Conservation (phyloP, 2,888 invertebrate genomes). For the Cantharis rufa region DNA sequence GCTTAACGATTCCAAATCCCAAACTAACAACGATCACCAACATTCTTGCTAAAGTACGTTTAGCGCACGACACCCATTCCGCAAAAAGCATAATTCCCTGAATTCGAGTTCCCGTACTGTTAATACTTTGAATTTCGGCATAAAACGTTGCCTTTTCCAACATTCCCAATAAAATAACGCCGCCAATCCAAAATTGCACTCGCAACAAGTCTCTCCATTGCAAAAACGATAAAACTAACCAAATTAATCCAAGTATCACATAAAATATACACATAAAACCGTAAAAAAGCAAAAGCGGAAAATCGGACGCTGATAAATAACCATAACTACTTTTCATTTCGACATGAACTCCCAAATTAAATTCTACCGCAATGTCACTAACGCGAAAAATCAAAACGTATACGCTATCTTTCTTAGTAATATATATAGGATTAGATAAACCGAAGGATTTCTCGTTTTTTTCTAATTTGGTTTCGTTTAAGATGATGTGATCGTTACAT, state of each 20-base stretch:
- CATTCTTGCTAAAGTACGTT: slow-evolving; percentile 89
- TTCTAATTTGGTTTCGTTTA: slow-evolving; percentile 41
- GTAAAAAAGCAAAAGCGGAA: slow-evolving; percentile 88
- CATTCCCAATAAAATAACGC: slow-evolving; percentile 86
- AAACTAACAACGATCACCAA: slow-evolving; percentile 92
- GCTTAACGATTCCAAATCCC: slow-evolving; percentile 95
- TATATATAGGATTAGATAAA: slow-evolving; percentile 56
- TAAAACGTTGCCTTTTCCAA: slow-evolving; percentile 88
- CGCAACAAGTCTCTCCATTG: slow-evolving; percentile 90
- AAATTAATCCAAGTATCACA: slow-evolving; percentile 77
- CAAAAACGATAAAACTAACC: slow-evolving; percentile 81
- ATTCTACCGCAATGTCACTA: slow-evolving; percentile 53
- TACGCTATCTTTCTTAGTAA: slow-evolving; percentile 71
- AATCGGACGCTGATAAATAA: slow-evolving; percentile 86
- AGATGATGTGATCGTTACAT: slow-evolving; percentile 50
- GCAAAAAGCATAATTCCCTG: slow-evolving; percentile 80
- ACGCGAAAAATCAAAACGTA: slow-evolving; percentile 66
- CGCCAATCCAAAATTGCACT: slow-evolving; percentile 96
- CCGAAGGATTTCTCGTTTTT: slow-evolving; percentile 43
- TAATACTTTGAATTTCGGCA: slow-evolving; percentile 82
- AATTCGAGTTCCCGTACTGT: slow-evolving; percentile 68
- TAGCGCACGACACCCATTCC: slow-evolving; percentile 89
- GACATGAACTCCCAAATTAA: slow-evolving; percentile 66
- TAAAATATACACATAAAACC: slow-evolving; percentile 89
- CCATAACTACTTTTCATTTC: slow-evolving; percentile 79